Percentiles rank a stretch among this genome's conserved stretches.
Evolutionary conservation across 2,888 invertebrate species (phyloP).

Genomic region (Nymphalis c-album): DNA sequence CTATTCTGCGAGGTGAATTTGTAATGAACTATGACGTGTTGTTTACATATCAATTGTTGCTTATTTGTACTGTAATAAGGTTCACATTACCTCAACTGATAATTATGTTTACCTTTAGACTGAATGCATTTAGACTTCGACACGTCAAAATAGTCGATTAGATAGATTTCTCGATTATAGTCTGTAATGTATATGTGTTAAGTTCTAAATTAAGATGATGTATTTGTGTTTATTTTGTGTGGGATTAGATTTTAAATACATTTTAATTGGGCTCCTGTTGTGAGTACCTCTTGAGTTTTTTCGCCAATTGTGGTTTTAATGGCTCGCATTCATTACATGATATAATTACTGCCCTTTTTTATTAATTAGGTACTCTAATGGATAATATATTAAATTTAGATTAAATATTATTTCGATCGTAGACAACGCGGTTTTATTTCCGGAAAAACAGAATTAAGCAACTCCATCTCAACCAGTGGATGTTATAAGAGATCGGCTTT

Average conservation of each 20-base stretch:
- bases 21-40: slow-evolving; percentile 47
- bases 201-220: background rate
- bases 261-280: slow-evolving; percentile 66
- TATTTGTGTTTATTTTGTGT: slow-evolving; percentile 25
- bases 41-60: background rate
- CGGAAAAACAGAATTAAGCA: too few species aligned
- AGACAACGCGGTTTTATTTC: too few species aligned
- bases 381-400: too few species aligned
- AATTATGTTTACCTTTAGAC: slow-evolving; percentile 14
- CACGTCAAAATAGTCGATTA: slow-evolving; percentile 21
- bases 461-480: too few species aligned
- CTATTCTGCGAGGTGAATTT: slow-evolving; percentile 49
- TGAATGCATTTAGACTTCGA: slow-evolving; percentile 29
- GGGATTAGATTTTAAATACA: slow-evolving; percentile 66
- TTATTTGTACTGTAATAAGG: background rate
- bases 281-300: slow-evolving; percentile 25
- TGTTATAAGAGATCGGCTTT: too few species aligned
- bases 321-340: background rate
- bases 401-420: too few species aligned
- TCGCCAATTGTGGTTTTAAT: slow-evolving; percentile 21
- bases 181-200: background rate
- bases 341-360: background rate
- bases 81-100: background rate
- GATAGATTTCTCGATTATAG: background rate
- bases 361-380: too few species aligned